Evolutionary conservation across 2,888 invertebrate species (phyloP).

Genomic region (Trachelus tabidus): DNA sequence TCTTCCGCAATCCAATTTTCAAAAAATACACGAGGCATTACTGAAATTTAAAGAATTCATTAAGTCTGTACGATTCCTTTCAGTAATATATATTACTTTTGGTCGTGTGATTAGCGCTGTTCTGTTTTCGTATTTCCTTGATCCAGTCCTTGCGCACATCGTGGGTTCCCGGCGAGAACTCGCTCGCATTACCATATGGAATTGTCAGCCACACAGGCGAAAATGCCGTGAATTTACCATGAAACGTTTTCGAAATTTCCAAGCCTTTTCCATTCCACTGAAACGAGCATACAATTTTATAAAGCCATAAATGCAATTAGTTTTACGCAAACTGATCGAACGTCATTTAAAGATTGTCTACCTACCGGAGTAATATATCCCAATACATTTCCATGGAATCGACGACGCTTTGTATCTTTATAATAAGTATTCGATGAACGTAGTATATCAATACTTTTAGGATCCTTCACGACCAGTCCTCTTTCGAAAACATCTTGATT

Average conservation of each 20-base stretch:
- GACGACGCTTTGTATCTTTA: constrained; percentile 74
- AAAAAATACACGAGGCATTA: constrained; percentile 90
- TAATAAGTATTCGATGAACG: constrained; percentile 81
- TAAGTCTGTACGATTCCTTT: background rate
- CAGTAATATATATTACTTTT: constrained; percentile 68
- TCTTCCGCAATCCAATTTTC: constrained; percentile 87
- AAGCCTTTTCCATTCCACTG: constrained; percentile 97
- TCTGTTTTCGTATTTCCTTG: constrained; percentile 74
- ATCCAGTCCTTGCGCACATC: constrained; percentile 90
- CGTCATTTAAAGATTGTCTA: constrained; percentile 47
- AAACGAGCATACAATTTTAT: constrained; percentile 45
- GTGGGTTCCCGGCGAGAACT: constrained; percentile 78
- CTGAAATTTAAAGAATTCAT: constrained; percentile 67
- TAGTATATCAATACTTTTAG: constrained; percentile 79
- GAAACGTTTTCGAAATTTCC: constrained; percentile 90
- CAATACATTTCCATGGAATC: constrained; percentile 80
- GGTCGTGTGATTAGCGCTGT: constrained; percentile 69
- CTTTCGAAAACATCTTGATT: constrained; percentile 77
- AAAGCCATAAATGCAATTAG: background rate
- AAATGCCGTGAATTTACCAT: constrained; percentile 87
- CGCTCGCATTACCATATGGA: constrained; percentile 71
- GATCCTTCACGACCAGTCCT: constrained; percentile 76
- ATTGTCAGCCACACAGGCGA: constrained; percentile 97
- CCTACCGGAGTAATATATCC: constrained; percentile 93
- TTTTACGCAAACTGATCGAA: background rate